Conservation (phyloP, 2,888 invertebrate species). For the Pecten maximus region DNA sequence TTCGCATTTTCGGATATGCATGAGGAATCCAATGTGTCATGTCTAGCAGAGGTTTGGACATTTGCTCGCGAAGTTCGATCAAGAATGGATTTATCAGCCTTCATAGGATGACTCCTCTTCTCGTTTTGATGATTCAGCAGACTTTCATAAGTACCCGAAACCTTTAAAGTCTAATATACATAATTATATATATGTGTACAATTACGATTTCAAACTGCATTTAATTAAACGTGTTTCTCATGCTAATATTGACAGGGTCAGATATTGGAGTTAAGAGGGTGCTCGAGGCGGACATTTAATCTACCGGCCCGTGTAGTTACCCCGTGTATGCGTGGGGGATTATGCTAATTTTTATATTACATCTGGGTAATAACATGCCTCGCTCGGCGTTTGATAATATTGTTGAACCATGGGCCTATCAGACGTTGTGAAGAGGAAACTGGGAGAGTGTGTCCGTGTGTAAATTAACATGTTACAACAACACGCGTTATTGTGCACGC, state of each 20-base stretch:
- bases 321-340: neutral
- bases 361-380: neutral
- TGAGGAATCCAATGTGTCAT: conserved; percentile 57
- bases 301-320: neutral
- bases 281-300: neutral
- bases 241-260: neutral
- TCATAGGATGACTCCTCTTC: conserved; percentile 57
- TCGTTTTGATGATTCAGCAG: neutral
- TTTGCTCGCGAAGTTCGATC: conserved; percentile 66
- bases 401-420: neutral
- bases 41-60: conserved; percentile 68
- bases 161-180: neutral
- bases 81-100: conserved; percentile 65
- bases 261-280: neutral
- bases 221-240: neutral
- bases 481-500: neutral
- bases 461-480: neutral
- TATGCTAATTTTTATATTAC: neutral
- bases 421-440: neutral
- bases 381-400: neutral
- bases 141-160: neutral
- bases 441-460: neutral
- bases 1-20: conserved; percentile 60
- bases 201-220: neutral
- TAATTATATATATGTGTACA: neutral